Evolutionary conservation across 1,140 invertebrate genomes (phyloP).

Genomic region (Drosophila triauraria): DNA sequence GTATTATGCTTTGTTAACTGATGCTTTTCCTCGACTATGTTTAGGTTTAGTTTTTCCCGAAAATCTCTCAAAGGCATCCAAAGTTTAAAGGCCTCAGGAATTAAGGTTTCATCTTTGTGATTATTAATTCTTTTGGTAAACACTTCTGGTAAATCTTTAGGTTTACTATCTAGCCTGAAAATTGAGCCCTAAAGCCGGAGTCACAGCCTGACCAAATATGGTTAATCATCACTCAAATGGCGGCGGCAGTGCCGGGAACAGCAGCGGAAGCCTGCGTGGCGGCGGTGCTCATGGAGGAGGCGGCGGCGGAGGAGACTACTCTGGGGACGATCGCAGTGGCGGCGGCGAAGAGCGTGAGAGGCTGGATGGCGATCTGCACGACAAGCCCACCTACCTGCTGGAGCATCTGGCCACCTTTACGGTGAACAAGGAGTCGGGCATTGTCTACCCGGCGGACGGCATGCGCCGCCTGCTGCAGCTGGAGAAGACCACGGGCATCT

Average conservation of each 20-base stretch:
- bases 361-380: slow-evolving; percentile 83
- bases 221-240: slow-evolving; percentile 77
- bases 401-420: slow-evolving; percentile 99
- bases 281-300: slow-evolving; percentile 64
- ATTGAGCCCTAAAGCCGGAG: background rate
- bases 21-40: background rate
- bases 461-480: slow-evolving; percentile 97
- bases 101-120: background rate
- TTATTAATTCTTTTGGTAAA: background rate
- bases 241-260: slow-evolving; percentile 71
- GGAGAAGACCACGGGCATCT: slow-evolving; percentile 97
- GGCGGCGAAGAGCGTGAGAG: slow-evolving; percentile 77
- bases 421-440: slow-evolving; percentile 94
- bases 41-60: background rate
- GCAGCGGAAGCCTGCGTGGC: slow-evolving; percentile 57
- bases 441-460: slow-evolving; percentile 96
- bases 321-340: slow-evolving; percentile 80
- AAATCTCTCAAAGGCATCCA: background rate
- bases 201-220: slow-evolving; percentile 28
- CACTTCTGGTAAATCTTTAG: background rate
- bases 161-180: background rate
- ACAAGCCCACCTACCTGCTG: slow-evolving; percentile 93
- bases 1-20: no score
- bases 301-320: slow-evolving; percentile 73
- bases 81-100: no score